A percentile compares a stretch with the other conserved stretches of the same genome.
These are phyloP conservation scores for Phocides pigmalion DNA, from an alignment of 1,140 invertebrate species.

Conservation along the genomic window DNA sequence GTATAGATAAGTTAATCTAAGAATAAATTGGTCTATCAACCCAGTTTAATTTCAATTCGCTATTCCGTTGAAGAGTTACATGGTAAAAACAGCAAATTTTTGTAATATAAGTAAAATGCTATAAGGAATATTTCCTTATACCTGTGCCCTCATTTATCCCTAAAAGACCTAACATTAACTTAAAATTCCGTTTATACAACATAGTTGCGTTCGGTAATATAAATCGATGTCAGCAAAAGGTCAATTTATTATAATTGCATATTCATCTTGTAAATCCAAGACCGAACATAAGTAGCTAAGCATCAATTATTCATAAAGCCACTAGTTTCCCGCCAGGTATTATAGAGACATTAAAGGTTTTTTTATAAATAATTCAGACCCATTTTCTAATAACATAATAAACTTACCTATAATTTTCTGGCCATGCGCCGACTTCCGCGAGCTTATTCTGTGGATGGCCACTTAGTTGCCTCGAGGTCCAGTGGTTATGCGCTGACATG, in stretches of 20 bases:
- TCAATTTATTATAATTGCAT: constrained; percentile 66
- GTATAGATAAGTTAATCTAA: no score
- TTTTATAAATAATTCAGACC: constrained; percentile 36
- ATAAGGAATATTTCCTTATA: no score
- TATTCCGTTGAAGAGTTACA: no score
- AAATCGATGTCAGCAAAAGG: constrained; percentile 48
- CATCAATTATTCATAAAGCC: constrained; percentile 74
- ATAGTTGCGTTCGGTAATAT: constrained; percentile 46
- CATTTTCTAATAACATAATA: constrained; percentile 23
- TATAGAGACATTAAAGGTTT: constrained; percentile 61
- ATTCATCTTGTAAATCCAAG: constrained; percentile 56
- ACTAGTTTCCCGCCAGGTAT: constrained; percentile 55
- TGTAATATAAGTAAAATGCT: no score
- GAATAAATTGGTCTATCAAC: no score
- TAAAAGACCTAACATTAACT: no score
- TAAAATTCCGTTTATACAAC: background rate
- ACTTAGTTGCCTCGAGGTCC: constrained; percentile 72
- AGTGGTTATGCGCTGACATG: constrained; percentile 75
- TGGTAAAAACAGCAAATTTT: no score
- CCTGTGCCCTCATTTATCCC: no score
- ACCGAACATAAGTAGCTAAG: constrained; percentile 56
- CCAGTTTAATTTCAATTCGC: no score
- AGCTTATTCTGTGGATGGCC: constrained; percentile 77
- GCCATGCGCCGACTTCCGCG: constrained; percentile 78
- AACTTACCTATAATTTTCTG: constrained; percentile 83